Evolutionary conservation across 2,113 vertebrate genomes (phyloP), one percentile per base, ranked within the genome.

Genomic region (Fulmarus glacialis): DNA sequence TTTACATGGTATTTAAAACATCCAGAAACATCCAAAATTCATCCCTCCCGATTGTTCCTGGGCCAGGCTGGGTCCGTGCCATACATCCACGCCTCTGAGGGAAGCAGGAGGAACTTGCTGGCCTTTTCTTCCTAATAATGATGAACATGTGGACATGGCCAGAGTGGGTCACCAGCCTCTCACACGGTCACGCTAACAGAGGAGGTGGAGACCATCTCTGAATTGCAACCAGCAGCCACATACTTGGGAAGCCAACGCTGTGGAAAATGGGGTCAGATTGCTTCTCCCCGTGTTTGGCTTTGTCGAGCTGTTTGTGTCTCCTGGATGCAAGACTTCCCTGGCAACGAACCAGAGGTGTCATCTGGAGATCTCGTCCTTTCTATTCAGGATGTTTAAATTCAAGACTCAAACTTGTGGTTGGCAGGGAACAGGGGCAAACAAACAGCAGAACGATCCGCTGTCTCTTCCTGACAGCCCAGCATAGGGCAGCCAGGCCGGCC

Each of bases 351-450:
- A 0, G 42, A 84, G 63, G 50, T 84, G 84, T 74, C 81, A 29
- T 40, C 70, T 66, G 68, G 30, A 90, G 73, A 91, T 81, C 53
- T 74, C 12, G 1, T 70, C 64, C 71, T 91, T 91, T 72, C 53
- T 52, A n/a, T 43, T 42, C 84, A 60, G 62, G 62, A 92, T 62
- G 83, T 92, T 82, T 94, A 74, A 94, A 95, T 84, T 74, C 81
- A 89, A 94, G 56, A 58, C 74, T 85, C 73, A 79, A 1, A 59
- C n/a, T 71, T 40, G 75, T 73, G 78, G 77, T 62, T 96, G 89
- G 91, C 93, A 93, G 71, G 79, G 71, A 90, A 60, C 2, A 0
- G 62, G 48, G 62, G 52, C 77, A 93, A 90, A 94, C 64, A 89
- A 80, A 90, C 59, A 92, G 70, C 75, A 55, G 60, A 82, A 82